These are phyloP conservation scores for Noctuana brunneofusca DNA, from an alignment of 2,888 invertebrate genomes.

Conservation along the genomic window DNA sequence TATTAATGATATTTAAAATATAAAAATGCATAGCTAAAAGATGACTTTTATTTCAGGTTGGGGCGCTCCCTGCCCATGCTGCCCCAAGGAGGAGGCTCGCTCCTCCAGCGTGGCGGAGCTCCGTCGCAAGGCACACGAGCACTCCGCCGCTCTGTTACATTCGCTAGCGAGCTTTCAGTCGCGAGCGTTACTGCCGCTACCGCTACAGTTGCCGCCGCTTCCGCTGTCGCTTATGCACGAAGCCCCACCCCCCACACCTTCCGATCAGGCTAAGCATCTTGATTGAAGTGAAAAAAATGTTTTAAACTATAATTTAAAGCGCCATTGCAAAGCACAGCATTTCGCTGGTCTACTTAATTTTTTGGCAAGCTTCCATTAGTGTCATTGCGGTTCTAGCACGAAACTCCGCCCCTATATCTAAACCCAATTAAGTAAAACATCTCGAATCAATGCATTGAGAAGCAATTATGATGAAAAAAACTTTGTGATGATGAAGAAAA, in stretches of 20 bases:
- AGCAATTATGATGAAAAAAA: too few relatives aligned
- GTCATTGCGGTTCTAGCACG: too few relatives aligned
- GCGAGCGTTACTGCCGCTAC: conserved; percentile 78
- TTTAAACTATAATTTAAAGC: too few relatives aligned
- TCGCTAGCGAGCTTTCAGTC: conserved; percentile 87
- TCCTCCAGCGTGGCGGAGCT: conserved; percentile 95
- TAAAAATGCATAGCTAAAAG: neutral
- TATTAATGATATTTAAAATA: too few relatives aligned
- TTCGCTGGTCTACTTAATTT: too few relatives aligned
- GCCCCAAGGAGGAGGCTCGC: conserved; percentile 89
- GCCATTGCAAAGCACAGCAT: too few relatives aligned
- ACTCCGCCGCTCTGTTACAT: conserved; percentile 93
- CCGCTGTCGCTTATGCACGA: conserved; percentile 57
- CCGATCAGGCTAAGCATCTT: conserved; percentile 60
- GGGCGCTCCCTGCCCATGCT: conserved; percentile 91
- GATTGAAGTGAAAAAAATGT: conserved; percentile 3
- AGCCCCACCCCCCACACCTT: conserved; percentile 44
- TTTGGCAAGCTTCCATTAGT: too few relatives aligned
- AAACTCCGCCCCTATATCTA: too few relatives aligned
- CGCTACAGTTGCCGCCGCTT: conserved; percentile 65
- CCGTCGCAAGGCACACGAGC: conserved; percentile 96
- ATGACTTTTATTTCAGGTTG: conserved; percentile 80
- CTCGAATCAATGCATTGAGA: too few relatives aligned
- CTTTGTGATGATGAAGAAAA: too few relatives aligned
- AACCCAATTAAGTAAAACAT: too few relatives aligned